These are phyloP conservation scores for Anthoptus insignis DNA, from an alignment of 2,888 invertebrate species.

Conservation along the genomic window DNA sequence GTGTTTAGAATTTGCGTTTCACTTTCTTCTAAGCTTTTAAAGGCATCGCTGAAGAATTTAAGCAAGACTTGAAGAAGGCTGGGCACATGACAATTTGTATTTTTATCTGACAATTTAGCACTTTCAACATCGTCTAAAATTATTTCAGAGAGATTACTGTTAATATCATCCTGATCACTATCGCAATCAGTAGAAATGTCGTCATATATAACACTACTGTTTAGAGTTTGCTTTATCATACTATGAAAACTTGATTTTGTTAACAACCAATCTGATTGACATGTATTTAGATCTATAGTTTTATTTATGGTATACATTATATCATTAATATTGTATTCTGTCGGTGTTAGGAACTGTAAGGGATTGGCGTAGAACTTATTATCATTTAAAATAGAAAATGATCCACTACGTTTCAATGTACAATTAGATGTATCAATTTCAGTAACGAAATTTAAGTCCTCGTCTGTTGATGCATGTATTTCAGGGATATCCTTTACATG, in stretches of 20 bases:
- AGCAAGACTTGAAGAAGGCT: slow-evolving; percentile 39
- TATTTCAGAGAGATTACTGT: slow-evolving; percentile 9
- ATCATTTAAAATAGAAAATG: slow-evolving; percentile 59
- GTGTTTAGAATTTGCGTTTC: not conserved
- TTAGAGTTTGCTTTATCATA: not conserved
- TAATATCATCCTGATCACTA: slow-evolving; percentile 41
- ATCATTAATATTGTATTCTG: not conserved
- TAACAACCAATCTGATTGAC: slow-evolving; percentile 51
- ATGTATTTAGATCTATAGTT: slow-evolving; percentile 14
- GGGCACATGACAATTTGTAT: slow-evolving; percentile 32
- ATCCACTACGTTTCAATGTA: slow-evolving; percentile 51
- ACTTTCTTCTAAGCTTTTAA: not conserved
- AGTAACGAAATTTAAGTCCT: no score
- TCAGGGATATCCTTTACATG: not conserved
- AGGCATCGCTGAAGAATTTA: not conserved
- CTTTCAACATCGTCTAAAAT: slow-evolving; percentile 9
- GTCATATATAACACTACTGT: slow-evolving; percentile 4
- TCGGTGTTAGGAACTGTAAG: no score
- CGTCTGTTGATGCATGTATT: not conserved
- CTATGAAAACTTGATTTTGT: slow-evolving; percentile 46
- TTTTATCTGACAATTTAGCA: not conserved
- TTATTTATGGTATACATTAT: not conserved
- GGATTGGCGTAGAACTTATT: no score
- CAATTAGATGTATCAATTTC: slow-evolving; percentile 6
- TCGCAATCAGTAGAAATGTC: slow-evolving; percentile 47